Evolutionary conservation across 2,113 vertebrate genomes (phyloP).

Genomic region (Macrotus californicus): DNA sequence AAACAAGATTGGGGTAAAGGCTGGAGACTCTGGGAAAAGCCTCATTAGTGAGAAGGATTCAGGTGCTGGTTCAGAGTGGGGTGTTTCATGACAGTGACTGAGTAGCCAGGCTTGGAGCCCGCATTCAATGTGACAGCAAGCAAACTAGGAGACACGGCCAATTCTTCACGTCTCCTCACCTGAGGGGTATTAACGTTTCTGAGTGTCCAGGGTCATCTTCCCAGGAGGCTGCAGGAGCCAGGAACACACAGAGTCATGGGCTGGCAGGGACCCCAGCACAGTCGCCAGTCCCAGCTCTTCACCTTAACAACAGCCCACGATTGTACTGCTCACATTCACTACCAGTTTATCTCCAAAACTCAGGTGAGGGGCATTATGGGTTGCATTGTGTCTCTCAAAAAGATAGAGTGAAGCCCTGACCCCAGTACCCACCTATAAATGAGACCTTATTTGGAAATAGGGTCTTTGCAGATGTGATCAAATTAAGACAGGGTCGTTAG

Average conservation of each 20-base stretch:
- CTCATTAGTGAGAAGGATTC: neutral
- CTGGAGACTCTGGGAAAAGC: neutral
- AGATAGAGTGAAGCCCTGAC: neutral
- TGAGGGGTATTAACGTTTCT: neutral
- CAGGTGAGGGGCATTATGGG: neutral
- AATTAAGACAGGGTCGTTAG: neutral
- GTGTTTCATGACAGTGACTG: neutral
- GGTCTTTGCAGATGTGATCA: neutral
- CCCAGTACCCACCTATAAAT: neutral
- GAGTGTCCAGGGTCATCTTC: neutral
- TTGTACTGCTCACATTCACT: neutral
- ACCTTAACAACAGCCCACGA: rapidly evolving
- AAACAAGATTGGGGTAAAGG: neutral
- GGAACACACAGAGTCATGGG: neutral
- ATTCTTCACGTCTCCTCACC: neutral
- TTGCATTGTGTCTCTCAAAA: neutral
- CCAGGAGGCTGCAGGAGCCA: neutral
- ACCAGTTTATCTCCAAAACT: neutral
- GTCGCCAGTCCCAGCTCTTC: neutral
- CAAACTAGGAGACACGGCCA: neutral
- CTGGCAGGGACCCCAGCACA: neutral
- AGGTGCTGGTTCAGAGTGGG: neutral
- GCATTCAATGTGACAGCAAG: neutral
- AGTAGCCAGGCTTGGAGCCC: neutral
- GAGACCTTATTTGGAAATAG: neutral